Percentiles rank a stretch among this genome's conserved stretches.
These are phyloP conservation scores for Papilio elwesi DNA, from an alignment of 2,888 invertebrate species.

Conservation along the genomic window DNA sequence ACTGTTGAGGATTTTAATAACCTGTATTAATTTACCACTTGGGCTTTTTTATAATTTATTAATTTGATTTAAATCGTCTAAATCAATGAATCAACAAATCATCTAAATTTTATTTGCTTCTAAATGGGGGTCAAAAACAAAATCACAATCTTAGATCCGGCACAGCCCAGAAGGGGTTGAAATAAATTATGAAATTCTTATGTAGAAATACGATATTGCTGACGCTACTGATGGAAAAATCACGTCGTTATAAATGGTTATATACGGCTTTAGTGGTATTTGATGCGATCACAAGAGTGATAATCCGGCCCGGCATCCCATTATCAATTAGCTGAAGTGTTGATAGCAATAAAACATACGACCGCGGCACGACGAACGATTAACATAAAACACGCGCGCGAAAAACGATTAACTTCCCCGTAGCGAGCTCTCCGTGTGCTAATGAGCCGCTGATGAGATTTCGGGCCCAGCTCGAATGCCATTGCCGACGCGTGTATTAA, in stretches of 20 bases:
- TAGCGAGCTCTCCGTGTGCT: constrained; percentile 43
- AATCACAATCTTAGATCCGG: too few species aligned
- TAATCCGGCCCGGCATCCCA: constrained; percentile 56
- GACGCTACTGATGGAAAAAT: background rate
- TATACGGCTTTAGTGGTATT: background rate
- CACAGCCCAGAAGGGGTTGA: too few species aligned
- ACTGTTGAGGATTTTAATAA: background rate
- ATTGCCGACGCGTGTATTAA: constrained; percentile 30
- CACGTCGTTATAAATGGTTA: background rate
- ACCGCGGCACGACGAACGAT: constrained; percentile 59
- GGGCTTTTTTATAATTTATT: too few species aligned
- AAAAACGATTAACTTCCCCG: constrained; percentile 59
- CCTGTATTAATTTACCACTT: background rate
- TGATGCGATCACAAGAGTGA: constrained; percentile 9
- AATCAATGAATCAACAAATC: too few species aligned
- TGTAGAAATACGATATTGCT: background rate
- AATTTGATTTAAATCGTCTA: too few species aligned
- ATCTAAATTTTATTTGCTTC: too few species aligned
- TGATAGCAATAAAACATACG: constrained; percentile 68
- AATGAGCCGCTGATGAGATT: constrained; percentile 46
- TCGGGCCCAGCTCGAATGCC: constrained; percentile 42
- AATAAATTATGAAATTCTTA: too few species aligned
- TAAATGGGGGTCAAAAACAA: too few species aligned
- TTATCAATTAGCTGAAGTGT: constrained; percentile 66
- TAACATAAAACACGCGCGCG: constrained; percentile 62